Evolutionary conservation across 2,113 vertebrate species (phyloP).

Genomic region (Nerophis lumbriciformis): DNA sequence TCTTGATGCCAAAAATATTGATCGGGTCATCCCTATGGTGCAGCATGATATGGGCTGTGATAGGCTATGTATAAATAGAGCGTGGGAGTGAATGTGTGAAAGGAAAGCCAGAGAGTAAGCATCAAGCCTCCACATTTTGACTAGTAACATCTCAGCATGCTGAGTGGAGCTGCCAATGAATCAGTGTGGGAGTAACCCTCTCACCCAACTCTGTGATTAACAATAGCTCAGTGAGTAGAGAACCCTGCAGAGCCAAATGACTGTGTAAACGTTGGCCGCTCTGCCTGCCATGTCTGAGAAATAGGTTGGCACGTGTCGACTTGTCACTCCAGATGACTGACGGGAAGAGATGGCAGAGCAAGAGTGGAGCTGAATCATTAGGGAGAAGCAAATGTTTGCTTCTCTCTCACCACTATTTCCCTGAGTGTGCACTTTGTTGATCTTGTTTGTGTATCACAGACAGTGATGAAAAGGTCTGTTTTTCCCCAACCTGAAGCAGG

Average conservation of each 20-base stretch:
- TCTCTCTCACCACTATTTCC: constrained; percentile 19
- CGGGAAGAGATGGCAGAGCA: constrained; percentile 39
- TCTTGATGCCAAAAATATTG: too few species aligned
- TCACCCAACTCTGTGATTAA: constrained; percentile 56
- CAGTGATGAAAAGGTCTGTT: constrained; percentile 5
- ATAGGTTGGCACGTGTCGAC: constrained; percentile 29
- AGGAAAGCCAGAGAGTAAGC: constrained; percentile 20
- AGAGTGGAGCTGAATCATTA: constrained; percentile 23
- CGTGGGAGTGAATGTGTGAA: constrained; percentile 32
- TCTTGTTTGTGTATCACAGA: constrained; percentile 39
- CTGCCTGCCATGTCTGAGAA: constrained; percentile 39
- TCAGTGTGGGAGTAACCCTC: constrained; percentile 55
- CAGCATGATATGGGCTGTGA: constrained; percentile 10
- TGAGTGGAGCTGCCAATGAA: constrained; percentile 45
- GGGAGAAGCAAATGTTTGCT: constrained; percentile 41
- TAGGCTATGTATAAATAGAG: constrained; percentile 20
- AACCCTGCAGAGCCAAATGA: constrained; percentile 52
- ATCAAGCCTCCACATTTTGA: constrained; percentile 36
- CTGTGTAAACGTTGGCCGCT: constrained; percentile 35
- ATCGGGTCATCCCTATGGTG: too few species aligned
- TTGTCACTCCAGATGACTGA: constrained; percentile 58
- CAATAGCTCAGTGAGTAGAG: constrained; percentile 42
- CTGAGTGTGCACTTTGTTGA: constrained; percentile 39
- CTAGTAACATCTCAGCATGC: constrained; percentile 49
- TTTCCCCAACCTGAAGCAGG: neutral